Evolutionary conservation across 1,140 invertebrate genomes (phyloP).

Genomic region (Brachionus rotundiformis): DNA sequence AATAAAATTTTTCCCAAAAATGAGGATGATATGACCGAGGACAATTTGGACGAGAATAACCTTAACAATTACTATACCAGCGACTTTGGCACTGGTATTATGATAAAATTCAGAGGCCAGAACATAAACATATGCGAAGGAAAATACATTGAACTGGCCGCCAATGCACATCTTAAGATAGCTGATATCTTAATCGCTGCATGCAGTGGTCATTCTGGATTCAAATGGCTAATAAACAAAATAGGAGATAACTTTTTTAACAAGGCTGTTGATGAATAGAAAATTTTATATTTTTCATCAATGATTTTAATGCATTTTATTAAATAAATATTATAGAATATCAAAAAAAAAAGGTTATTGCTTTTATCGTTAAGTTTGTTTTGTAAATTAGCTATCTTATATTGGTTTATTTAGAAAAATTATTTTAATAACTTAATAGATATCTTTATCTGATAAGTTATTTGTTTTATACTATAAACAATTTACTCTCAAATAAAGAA

Average conservation of each 20-base stretch:
- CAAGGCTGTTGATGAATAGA: background rate
- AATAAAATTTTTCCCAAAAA: background rate
- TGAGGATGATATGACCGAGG: background rate
- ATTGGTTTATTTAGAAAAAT: too few relatives aligned
- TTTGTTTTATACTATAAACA: too few relatives aligned
- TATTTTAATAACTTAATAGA: too few relatives aligned
- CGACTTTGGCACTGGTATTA: background rate
- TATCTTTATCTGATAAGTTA: too few relatives aligned
- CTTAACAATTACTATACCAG: background rate
- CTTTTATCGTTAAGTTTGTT: too few relatives aligned
- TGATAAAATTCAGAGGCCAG: background rate
- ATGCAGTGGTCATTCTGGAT: conserved; percentile 29
- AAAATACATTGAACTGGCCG: background rate
- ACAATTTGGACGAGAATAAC: background rate
- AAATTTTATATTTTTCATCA: background rate
- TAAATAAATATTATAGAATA: too few relatives aligned
- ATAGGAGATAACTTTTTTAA: background rate
- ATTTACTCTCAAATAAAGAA: too few relatives aligned
- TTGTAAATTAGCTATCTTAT: too few relatives aligned
- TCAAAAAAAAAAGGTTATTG: too few relatives aligned
- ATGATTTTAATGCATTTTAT: too few relatives aligned
- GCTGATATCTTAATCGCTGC: conserved; percentile 15
- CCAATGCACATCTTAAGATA: background rate
- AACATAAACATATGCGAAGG: conserved; percentile 38
- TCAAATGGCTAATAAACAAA: conserved; percentile 26